Evolutionary conservation across 2,888 invertebrate genomes (phyloP), one percentile per base, ranked within the genome.

Genomic region (Frankliniella intonsa): DNA sequence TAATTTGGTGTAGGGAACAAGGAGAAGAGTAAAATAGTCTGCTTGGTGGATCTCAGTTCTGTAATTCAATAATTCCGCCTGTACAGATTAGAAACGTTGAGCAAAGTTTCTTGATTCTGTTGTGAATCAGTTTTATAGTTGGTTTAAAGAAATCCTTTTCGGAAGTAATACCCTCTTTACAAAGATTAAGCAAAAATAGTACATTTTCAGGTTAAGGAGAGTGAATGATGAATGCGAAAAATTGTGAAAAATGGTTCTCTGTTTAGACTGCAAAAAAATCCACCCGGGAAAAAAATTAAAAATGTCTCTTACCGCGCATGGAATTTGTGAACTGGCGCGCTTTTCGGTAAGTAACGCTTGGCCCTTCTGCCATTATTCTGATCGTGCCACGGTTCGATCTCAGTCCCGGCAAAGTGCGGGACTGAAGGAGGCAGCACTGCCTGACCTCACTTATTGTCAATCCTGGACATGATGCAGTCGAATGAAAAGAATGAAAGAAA

Each of bases 41-140:
- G 12, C 22, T 76, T 76, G 69, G 69, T 76, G 69, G 69, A 76
- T 76, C 22, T 76, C 69, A 76, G 22, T 25, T 76, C 69, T 25
- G 22, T 76, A 25, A 76, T 76, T 76, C 9, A 76, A 25, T 76
- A 22, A 76, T 25, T 76, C 25, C 22, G 22, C 12, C 69, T 25
- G 69, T 76, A 22, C 25, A 25, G 22, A 76, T 76, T 9, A 0
- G 69, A 76, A 38, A 11, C 62, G 38, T 38, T 38, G 38, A 38
- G 38, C 38, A 38, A 38, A 38, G 38, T 38, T 38, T 38, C 38
- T 38, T 38, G 38, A 38, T 38, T 38, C 38, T 38, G 38, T 38
- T 38, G 38, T 38, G 38, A 38, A 38, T 38, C 38, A 19, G 55
- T 19, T 7, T 55, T 12, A n/a, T n/a, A 38, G 38, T 38, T 38